Conservation (phyloP, 2,888 invertebrate species). For the Harpalus rufipes region DNA sequence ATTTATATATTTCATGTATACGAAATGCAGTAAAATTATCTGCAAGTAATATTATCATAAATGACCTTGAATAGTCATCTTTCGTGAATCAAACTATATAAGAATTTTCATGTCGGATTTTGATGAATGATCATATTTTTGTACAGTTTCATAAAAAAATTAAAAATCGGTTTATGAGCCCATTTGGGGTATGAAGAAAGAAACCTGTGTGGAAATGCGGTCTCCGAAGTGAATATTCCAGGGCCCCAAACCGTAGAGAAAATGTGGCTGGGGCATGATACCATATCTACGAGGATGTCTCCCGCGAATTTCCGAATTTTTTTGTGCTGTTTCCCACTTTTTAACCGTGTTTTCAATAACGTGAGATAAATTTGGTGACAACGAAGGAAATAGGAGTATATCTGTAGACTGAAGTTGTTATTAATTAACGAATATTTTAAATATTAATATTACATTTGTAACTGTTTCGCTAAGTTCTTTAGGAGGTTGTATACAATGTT, state of each 20-base stretch:
- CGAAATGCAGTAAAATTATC: no score
- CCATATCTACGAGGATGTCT: slow-evolving; percentile 77
- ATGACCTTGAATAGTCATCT: no score
- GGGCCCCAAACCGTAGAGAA: slow-evolving; percentile 78
- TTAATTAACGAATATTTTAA: slow-evolving; percentile 11
- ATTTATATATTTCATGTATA: no score
- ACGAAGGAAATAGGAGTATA: slow-evolving; percentile 64
- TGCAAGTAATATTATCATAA: no score
- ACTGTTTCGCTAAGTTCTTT: slow-evolving; percentile 40
- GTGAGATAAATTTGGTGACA: slow-evolving; percentile 67
- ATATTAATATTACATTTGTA: slow-evolving; percentile 13
- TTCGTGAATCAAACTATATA: no score
- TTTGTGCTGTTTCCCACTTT: slow-evolving; percentile 73
- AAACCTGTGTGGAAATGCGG: slow-evolving; percentile 76
- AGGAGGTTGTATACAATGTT: background rate
- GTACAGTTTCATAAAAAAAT: no score
- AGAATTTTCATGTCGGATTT: no score
- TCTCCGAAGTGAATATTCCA: slow-evolving; percentile 78
- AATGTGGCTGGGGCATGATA: slow-evolving; percentile 77
- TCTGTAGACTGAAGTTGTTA: slow-evolving; percentile 68
- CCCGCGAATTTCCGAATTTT: slow-evolving; percentile 62
- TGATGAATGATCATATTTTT: no score
- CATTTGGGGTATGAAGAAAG: no score
- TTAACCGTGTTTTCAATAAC: slow-evolving; percentile 73
- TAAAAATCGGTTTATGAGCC: no score